Base-by-base conservation (phyloP, 1,140 invertebrate species). In the Apocrypta bakeri region DNA sequence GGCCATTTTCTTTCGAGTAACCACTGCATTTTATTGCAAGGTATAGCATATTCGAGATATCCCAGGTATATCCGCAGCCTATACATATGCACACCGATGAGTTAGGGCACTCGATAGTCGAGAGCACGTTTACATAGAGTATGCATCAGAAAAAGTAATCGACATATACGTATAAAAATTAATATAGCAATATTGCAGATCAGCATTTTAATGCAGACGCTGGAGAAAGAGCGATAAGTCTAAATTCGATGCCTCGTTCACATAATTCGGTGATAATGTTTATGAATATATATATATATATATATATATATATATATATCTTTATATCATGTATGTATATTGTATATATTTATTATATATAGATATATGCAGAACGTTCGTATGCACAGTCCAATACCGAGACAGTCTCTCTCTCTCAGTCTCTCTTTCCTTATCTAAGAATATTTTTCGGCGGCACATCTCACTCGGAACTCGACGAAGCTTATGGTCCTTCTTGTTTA, bases 101-200 rank as follows among this genome's bases (percentile, higher is more conserved):
- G 33, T 37, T 9, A 37, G 2, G 2, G 33, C 33, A 37, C 33
- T 37, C 33, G 33, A 4, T 37, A 37, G 2, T 4, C 33, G 33
- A 4, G 14, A 6, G n/a, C 31, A 40, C 37, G 31, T n/a, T 6
- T 17, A 2, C 14, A 4, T 31, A 42, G 29, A 8, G 24, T 78
- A 64, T 63, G 14, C n/a, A n/a, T 61, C 21, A 56, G 74, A 42
- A 12, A 42, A 29, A 29, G 27, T 42, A 76, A 76, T 27, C 14
- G 14, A 56, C 25, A n/a, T 42, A 56, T 76, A 76, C 27, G 40
- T 40, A 73, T 73, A 33, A 56, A 56, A 37, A 56, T 21, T 56
- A 56, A 48, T 12, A 48, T 17, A n/a, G n/a, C 42, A 48, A 17
- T 48, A 48, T 21, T 48, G 14, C 42, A 42, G 40, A 42, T n/a